These are phyloP conservation scores for Centrocercus urophasianus DNA, from an alignment of 2,113 vertebrate species.

Conservation along the genomic window DNA sequence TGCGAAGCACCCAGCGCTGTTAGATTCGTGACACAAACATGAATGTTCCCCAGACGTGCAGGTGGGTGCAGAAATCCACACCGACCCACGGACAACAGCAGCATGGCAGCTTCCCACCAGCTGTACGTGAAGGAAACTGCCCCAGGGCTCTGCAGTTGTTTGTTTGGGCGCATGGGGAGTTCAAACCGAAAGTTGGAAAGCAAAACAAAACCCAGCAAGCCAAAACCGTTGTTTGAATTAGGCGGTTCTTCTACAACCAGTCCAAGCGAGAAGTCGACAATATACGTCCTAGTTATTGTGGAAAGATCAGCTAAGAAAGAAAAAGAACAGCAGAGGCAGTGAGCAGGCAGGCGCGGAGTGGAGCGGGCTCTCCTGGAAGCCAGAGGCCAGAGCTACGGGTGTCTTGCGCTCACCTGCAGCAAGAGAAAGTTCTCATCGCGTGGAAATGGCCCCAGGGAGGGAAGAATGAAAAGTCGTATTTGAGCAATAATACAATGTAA, in stretches of 20 bases:
- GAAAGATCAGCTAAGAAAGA: not conserved
- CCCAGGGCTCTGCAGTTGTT: not conserved
- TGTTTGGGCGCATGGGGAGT: not conserved
- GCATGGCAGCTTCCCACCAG: not conserved
- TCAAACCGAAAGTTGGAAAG: not conserved
- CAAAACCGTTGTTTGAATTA: not conserved
- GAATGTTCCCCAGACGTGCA: accelerated
- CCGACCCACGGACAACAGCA: too few relatives aligned
- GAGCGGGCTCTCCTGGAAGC: accelerated
- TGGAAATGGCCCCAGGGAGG: not conserved
- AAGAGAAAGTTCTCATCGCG: not conserved
- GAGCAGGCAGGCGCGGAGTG: not conserved
- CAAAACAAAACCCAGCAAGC: not conserved
- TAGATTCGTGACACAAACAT: not conserved
- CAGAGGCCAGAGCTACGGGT: accelerated
- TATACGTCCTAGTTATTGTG: accelerated
- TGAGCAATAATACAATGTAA: not conserved
- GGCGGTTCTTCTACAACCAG: not conserved
- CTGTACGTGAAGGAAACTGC: not conserved
- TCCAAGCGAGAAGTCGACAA: not conserved
- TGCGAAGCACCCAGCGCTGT: accelerated
- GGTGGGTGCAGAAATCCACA: not conserved
- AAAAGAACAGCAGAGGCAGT: not conserved
- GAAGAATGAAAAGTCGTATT: not conserved
- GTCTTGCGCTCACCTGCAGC: not conserved